These are phyloP conservation scores for cat (Felis catus) DNA, from an alignment of 2,113 vertebrate genomes.

Conservation along the genomic window F.catus_Fca126_mat1.0 CM031426.1:23394501-23395000, in stretches of 20 bases:
- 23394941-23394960: not conserved
- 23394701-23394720: not conserved
- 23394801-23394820: not conserved
- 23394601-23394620: not conserved
- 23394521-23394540: not conserved
- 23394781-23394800: not conserved
- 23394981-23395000: not conserved
- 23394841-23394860: accelerated
- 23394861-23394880: not conserved
- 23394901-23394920: accelerated
- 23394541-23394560: not conserved
- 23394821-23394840: not conserved
- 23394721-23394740: not conserved
- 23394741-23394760: not conserved
- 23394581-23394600: not conserved
- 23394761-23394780: not conserved
- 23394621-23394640: not conserved
- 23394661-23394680: not conserved
- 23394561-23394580: not conserved
- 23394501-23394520: slow-evolving; percentile 58
- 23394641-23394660: not conserved
- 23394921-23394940: not conserved
- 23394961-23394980: not conserved
- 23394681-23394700: not conserved
- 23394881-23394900: not conserved